phyloP scores from a whole-genome alignment of 2,888 invertebrate species.

The Pyrrhia umbra region DNA sequence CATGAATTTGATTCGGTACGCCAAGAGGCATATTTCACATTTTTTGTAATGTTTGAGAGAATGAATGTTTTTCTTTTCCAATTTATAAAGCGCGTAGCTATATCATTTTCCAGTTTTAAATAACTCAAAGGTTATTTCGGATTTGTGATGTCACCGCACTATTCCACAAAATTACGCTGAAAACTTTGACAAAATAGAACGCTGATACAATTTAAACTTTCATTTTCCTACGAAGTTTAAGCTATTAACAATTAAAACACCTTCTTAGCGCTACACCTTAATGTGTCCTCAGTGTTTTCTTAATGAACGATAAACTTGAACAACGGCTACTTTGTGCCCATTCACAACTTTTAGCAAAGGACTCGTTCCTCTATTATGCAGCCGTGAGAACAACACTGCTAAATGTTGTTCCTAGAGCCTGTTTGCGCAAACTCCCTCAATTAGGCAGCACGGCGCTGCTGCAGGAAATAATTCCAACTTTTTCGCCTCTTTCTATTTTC shows the following conservation, averaged over 20 bases:
- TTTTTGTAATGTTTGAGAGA: not conserved
- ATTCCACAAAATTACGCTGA: not conserved
- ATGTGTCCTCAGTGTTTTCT: constrained; percentile 5
- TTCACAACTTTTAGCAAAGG: constrained; percentile 15
- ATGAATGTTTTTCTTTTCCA: not conserved
- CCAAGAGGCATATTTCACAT: not conserved
- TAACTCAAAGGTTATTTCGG: not conserved
- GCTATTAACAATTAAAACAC: not conserved
- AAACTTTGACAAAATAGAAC: not conserved
- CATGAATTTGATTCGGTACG: not conserved
- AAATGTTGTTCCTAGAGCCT: constrained; percentile 13
- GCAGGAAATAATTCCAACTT: constrained; percentile 8
- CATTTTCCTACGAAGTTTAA: not conserved
- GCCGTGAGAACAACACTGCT: constrained; percentile 18
- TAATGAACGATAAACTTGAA: constrained; percentile 18
- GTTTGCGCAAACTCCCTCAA: constrained; percentile 12
- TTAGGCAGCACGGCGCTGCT: not conserved
- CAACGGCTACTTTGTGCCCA: constrained; percentile 10
- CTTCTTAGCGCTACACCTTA: constrained; percentile 1
- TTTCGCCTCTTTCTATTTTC: not conserved
- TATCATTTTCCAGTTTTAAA: not conserved
- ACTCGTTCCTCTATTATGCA: constrained; percentile 9
- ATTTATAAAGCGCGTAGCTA: not conserved
- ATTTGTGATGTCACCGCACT: not conserved
- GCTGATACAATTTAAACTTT: not conserved